These are phyloP conservation scores for Pachliopta kotzebuea DNA, from an alignment of 2,888 invertebrate species.

Conservation along the genomic window DNA sequence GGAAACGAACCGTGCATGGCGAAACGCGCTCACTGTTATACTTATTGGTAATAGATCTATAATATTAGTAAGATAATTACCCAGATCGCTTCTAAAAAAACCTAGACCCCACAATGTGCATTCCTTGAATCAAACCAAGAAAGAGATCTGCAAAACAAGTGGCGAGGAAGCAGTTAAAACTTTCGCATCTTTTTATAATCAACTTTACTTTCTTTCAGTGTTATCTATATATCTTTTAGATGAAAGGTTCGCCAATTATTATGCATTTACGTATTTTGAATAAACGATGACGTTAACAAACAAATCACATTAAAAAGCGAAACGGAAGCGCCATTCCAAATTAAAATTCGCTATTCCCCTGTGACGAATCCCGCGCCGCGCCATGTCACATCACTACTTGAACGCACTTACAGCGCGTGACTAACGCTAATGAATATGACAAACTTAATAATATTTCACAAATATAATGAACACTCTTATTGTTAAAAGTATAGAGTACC, in stretches of 20 bases:
- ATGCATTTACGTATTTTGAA: conserved; percentile 20
- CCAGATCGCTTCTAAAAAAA: too few species aligned
- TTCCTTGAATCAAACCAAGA: too few species aligned
- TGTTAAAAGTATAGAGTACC: not conserved
- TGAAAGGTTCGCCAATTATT: not conserved
- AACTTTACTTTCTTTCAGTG: too few species aligned
- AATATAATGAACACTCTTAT: conserved; percentile 10
- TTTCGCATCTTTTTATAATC: too few species aligned
- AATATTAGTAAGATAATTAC: too few species aligned
- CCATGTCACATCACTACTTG: conserved; percentile 46
- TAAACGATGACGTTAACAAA: conserved; percentile 28
- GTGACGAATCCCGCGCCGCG: conserved; percentile 43
- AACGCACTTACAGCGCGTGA: conserved; percentile 57
- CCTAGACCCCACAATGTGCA: too few species aligned
- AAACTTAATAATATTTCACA: conserved; percentile 5
- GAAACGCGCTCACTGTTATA: too few species aligned
- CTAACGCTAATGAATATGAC: conserved; percentile 38
- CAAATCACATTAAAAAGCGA: conserved; percentile 33
- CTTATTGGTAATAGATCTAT: too few species aligned
- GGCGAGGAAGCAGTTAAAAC: too few species aligned
- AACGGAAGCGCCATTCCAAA: conserved; percentile 37
- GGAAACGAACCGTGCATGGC: too few species aligned
- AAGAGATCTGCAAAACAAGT: too few species aligned
- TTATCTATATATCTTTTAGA: too few species aligned
- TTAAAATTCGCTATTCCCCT: conserved; percentile 43